These are phyloP conservation scores for Neolamprologus tretocephalus DNA, from an alignment of 2,113 vertebrate genomes.

Conservation along the genomic window DNA sequence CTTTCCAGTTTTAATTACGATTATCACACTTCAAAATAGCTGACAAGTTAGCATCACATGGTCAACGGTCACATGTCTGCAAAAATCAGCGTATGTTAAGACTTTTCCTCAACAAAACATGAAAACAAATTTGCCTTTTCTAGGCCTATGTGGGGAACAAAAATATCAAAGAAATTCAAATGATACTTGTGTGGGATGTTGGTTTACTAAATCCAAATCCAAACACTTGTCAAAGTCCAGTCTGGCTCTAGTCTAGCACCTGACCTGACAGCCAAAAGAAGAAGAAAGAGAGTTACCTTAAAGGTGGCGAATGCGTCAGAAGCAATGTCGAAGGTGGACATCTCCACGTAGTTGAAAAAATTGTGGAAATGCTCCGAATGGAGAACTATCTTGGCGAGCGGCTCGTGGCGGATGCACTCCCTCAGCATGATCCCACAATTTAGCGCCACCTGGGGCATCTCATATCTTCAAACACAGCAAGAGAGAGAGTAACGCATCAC, in stretches of 20 bases:
- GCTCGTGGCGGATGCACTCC: slow-evolving; percentile 94
- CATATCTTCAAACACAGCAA: slow-evolving; percentile 74
- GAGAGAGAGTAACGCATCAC: background rate
- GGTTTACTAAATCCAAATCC: background rate
- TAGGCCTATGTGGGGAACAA: fast-evolving
- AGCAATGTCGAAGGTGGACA: slow-evolving; percentile 97
- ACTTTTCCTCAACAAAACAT: background rate
- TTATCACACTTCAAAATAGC: background rate
- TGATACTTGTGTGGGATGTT: fast-evolving
- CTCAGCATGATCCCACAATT: slow-evolving; percentile 97
- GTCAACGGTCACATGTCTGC: background rate
- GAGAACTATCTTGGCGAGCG: slow-evolving; percentile 87
- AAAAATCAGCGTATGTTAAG: background rate
- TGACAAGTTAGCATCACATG: background rate
- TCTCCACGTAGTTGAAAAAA: slow-evolving; percentile 95
- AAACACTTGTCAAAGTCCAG: background rate
- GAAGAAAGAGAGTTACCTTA: slow-evolving; percentile 73
- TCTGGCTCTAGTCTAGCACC: background rate
- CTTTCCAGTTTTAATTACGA: background rate
- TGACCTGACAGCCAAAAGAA: background rate
- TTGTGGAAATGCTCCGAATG: slow-evolving; percentile 85
- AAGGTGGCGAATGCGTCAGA: slow-evolving; percentile 98
- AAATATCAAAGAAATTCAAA: background rate
- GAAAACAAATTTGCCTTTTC: background rate
- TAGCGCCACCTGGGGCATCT: slow-evolving; percentile 87